These are phyloP conservation scores for Meriones psammophilus DNA, from an alignment of 2,797 vertebrate genomes.

Conservation along the genomic window DNA sequence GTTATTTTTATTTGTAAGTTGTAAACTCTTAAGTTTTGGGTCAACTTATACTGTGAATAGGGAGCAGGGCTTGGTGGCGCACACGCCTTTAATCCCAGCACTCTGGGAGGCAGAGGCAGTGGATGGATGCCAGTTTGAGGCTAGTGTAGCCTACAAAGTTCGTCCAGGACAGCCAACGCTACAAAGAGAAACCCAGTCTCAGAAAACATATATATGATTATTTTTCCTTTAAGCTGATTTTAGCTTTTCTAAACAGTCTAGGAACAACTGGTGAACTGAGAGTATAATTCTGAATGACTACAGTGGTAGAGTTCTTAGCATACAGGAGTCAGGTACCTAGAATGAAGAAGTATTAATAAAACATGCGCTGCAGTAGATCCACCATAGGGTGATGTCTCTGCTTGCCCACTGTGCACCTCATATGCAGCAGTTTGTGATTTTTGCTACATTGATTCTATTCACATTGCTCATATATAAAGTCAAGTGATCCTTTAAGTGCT, in stretches of 20 bases:
- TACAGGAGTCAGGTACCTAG: neutral
- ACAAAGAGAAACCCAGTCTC: too few species aligned
- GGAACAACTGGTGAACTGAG: neutral
- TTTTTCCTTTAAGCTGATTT: conserved; percentile 33
- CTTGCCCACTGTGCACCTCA: conserved; percentile 17
- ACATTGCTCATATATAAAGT: neutral
- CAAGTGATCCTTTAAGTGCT: neutral
- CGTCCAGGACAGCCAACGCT: too few species aligned
- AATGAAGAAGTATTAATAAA: neutral
- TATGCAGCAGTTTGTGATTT: conserved; percentile 22
- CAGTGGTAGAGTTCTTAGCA: neutral
- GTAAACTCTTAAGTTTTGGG: neutral
- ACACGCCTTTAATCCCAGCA: too few species aligned
- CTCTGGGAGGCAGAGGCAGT: too few species aligned
- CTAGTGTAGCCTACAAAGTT: too few species aligned
- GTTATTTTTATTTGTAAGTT: conserved; percentile 54
- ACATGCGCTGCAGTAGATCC: neutral
- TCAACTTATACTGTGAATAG: conserved; percentile 3
- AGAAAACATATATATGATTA: neutral
- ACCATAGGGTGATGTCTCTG: neutral
- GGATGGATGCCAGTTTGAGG: too few species aligned
- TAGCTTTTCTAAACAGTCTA: neutral
- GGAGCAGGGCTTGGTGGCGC: too few species aligned
- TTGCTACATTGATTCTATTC: conserved; percentile 23
- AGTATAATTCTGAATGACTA: neutral